Conservation (phyloP, 2,888 invertebrate genomes). For the Osedax fenrisi region DNA sequence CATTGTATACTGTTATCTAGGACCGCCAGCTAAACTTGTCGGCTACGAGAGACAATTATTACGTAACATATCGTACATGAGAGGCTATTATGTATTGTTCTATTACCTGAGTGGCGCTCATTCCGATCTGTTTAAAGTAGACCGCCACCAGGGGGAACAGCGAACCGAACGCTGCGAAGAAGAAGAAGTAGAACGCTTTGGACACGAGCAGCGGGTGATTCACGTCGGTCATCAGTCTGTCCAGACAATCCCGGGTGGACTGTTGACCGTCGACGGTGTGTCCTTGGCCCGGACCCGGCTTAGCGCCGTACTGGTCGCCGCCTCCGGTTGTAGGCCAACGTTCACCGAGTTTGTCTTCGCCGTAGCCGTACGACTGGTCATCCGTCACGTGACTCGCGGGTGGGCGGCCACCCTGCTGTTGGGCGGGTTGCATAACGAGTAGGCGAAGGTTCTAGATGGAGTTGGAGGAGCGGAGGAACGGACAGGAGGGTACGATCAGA, state of each 20-base stretch:
- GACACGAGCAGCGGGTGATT: conserved; percentile 62
- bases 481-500: too few relatives aligned
- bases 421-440: too few relatives aligned
- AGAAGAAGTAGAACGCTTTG: conserved; percentile 96
- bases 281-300: conserved; percentile 12
- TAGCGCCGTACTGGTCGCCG: conserved; percentile 5
- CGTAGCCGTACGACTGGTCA: conserved; percentile 32
- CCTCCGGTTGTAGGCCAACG: neutral
- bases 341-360: conserved; percentile 27
- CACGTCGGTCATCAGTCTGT: conserved; percentile 26
- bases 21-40: too few relatives aligned
- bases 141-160: conserved; percentile 94
- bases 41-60: too few relatives aligned
- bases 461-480: too few relatives aligned
- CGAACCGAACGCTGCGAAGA: conserved; percentile 95
- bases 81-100: too few relatives aligned
- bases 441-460: too few relatives aligned
- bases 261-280: conserved; percentile 2
- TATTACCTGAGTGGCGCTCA: conserved; percentile 76
- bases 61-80: too few relatives aligned
- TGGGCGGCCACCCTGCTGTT: too few relatives aligned
- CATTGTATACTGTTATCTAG: too few relatives aligned
- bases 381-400: conserved; percentile 26
- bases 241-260: conserved; percentile 20
- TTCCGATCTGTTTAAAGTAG: conserved; percentile 98